Evolutionary conservation across 2,113 vertebrate genomes (phyloP).

Genomic region (Sinosuthora webbiana): DNA sequence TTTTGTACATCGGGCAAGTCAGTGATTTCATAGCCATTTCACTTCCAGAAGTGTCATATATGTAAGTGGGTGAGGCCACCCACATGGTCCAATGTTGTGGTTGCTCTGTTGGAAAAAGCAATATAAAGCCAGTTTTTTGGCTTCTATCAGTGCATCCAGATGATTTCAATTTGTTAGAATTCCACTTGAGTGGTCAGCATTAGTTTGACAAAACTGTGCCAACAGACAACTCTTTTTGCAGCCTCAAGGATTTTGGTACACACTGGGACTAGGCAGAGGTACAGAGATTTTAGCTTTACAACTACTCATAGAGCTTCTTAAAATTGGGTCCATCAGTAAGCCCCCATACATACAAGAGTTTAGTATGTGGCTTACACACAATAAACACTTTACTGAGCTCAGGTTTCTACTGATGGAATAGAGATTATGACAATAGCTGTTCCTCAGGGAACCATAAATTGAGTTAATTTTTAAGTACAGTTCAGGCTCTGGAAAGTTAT

Average conservation of each 20-base stretch:
- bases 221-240: slow-evolving; percentile 46
- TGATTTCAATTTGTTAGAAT: slow-evolving; percentile 74
- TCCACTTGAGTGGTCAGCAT: slow-evolving; percentile 66
- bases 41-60: slow-evolving; percentile 6
- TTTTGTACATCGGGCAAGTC: slow-evolving; percentile 3
- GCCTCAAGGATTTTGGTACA: neutral
- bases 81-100: slow-evolving; percentile 68
- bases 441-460: neutral
- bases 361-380: neutral
- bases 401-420: neutral
- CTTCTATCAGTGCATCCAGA: slow-evolving; percentile 62
- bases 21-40: slow-evolving; percentile 45
- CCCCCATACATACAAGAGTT: neutral
- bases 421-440: neutral
- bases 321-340: neutral
- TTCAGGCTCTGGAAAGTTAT: neutral
- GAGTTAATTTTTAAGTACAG: slow-evolving; percentile 1
- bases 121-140: slow-evolving; percentile 58
- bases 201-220: slow-evolving; percentile 52
- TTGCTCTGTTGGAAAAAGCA: slow-evolving; percentile 63
- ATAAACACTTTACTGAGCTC: slow-evolving; percentile 18
- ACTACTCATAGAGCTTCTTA: neutral
- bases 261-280: neutral
- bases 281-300: slow-evolving; percentile 10
- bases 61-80: slow-evolving; percentile 59